Evolutionary conservation across 2,797 vertebrate genomes (phyloP).

Genomic region (Malurus leucopterus): DNA sequence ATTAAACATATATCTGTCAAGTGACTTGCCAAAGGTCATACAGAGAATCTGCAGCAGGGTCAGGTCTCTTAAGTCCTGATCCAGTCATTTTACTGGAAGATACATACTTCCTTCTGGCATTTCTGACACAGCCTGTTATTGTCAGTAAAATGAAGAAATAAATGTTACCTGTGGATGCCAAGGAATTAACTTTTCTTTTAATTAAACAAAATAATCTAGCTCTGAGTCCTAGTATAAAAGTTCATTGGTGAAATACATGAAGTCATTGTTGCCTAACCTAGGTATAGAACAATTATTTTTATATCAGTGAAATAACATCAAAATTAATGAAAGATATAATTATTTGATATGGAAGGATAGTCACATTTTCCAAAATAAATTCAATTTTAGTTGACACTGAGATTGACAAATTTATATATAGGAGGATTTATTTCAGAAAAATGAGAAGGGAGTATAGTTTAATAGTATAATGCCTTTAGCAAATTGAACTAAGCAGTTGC

Average conservation of each 20-base stretch:
- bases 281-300: not conserved
- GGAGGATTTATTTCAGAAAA: not conserved
- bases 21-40: not conserved
- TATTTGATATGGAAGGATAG: not conserved
- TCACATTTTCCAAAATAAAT: slow-evolving; percentile 8
- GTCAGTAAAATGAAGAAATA: not conserved
- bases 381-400: not conserved
- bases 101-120: not conserved
- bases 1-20: not conserved
- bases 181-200: not conserved
- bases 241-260: not conserved
- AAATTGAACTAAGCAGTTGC: not conserved
- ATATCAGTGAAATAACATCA: not conserved
- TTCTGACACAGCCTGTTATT: not conserved
- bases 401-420: not conserved
- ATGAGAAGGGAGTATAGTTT: not conserved
- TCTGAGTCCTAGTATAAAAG: not conserved
- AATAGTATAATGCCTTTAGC: not conserved
- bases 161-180: not conserved
- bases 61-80: not conserved
- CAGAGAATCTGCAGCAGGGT: not conserved
- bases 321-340: not conserved
- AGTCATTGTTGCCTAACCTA: not conserved
- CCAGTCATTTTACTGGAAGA: not conserved
- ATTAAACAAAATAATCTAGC: not conserved